Conservation (phyloP, 1,140 invertebrate genomes). For the Temnothorax nylanderi region DNA sequence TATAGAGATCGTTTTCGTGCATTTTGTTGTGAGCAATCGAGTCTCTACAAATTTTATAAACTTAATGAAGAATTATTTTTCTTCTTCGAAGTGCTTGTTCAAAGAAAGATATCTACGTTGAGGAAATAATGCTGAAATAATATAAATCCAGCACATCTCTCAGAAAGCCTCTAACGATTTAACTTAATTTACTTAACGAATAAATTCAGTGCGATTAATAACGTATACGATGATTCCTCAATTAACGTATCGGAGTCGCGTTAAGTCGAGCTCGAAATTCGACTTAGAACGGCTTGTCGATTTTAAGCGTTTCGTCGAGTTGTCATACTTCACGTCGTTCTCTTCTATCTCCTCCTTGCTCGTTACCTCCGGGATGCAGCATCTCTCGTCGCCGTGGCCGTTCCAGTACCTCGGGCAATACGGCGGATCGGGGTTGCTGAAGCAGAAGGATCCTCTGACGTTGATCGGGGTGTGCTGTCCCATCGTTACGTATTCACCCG, state of each 20-base stretch:
- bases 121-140: neutral
- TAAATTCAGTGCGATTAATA: neutral
- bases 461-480: slow-evolving; percentile 88
- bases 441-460: slow-evolving; percentile 89
- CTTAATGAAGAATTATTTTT: neutral
- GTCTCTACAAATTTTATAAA: slow-evolving; percentile 1
- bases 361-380: slow-evolving; percentile 84
- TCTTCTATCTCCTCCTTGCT: neutral
- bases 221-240: neutral
- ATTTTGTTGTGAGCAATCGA: neutral
- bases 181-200: neutral
- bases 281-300: neutral
- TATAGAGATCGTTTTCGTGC: neutral
- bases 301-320: neutral
- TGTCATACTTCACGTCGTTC: neutral
- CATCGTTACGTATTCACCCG: slow-evolving; percentile 86
- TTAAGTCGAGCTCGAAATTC: slow-evolving; percentile 10
- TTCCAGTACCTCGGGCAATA: slow-evolving; percentile 88
- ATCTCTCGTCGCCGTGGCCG: slow-evolving; percentile 88
- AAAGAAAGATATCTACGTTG: neutral
- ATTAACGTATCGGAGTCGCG: no score
- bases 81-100: neutral
- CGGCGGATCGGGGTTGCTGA: slow-evolving; percentile 87
- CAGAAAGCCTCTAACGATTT: neutral
- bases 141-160: neutral